Evolutionary conservation across 2,888 invertebrate species (phyloP).

Genomic region (Folsomia candida): DNA sequence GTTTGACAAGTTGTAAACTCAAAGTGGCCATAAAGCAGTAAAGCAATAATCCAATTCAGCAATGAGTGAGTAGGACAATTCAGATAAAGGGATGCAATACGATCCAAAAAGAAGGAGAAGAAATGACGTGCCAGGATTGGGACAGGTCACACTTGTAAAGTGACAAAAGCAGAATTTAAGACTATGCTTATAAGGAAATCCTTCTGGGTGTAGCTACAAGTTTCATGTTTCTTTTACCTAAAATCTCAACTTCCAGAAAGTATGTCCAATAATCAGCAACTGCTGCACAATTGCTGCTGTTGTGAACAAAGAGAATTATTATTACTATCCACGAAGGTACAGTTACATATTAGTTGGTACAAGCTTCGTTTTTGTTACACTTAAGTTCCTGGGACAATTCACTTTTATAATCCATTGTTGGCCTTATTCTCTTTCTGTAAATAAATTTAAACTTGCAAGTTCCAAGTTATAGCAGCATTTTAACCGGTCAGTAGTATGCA

Average conservation of each 20-base stretch:
- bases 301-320: background rate
- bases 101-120: background rate
- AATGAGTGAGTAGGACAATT: background rate
- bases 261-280: too few relatives aligned
- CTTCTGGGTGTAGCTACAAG: background rate
- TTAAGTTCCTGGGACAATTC: background rate
- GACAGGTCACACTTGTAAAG: constrained; percentile 4
- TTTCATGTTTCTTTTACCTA: background rate
- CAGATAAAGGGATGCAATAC: background rate
- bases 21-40: background rate
- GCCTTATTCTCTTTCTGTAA: background rate
- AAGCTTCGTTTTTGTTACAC: background rate
- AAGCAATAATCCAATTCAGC: background rate
- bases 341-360: background rate
- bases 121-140: background rate
- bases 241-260: background rate
- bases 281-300: too few relatives aligned
- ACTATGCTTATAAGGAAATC: background rate
- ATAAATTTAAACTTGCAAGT: background rate
- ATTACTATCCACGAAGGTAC: background rate
- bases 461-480: background rate
- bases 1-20: constrained; percentile 6
- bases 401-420: constrained; percentile 2
- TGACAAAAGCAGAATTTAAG: background rate
- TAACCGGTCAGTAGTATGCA: background rate